Conservation (phyloP, 2,888 invertebrate species). For the Synanthedon tipuliformis region DNA sequence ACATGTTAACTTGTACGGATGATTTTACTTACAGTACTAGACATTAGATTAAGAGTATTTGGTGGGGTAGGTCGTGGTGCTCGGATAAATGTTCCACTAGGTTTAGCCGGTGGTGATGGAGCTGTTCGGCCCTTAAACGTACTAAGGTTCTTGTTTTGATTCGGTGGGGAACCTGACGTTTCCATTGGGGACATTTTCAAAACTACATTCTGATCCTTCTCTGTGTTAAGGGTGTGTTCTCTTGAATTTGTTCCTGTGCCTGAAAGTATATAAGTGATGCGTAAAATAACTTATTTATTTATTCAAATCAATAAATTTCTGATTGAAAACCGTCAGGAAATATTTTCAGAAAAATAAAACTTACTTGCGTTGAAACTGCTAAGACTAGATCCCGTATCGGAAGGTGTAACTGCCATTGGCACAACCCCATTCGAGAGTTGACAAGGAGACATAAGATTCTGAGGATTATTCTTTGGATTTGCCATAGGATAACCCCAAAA, state of each 20-base stretch:
- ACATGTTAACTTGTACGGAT: slow-evolving; percentile 5
- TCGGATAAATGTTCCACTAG: slow-evolving; percentile 60
- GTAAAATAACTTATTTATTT: not conserved
- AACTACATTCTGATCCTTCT: slow-evolving; percentile 75
- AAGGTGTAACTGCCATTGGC: slow-evolving; percentile 69
- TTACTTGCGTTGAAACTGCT: slow-evolving; percentile 78
- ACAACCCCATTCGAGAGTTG: slow-evolving; percentile 45
- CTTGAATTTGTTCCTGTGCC: slow-evolving; percentile 52
- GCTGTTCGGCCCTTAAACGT: slow-evolving; percentile 76
- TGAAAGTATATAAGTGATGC: slow-evolving; percentile 9
- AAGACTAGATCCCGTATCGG: slow-evolving; percentile 78
- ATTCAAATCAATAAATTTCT: not conserved
- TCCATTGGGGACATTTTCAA: slow-evolving; percentile 81
- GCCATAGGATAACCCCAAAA: slow-evolving; percentile 87
- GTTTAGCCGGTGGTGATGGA: slow-evolving; percentile 65
- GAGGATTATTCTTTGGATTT: slow-evolving; percentile 72
- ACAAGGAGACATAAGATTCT: slow-evolving; percentile 46
- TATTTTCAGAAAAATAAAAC: slow-evolving; percentile 9
- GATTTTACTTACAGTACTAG: slow-evolving; percentile 59
- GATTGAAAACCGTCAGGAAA: not conserved
- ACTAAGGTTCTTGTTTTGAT: slow-evolving; percentile 66
- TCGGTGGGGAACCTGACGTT: slow-evolving; percentile 60
- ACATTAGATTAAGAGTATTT: slow-evolving; percentile 82
- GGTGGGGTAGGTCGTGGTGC: slow-evolving; percentile 84
- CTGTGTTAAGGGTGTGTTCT: slow-evolving; percentile 47